phyloP scores from a whole-genome alignment of 2,113 vertebrate genomes.

The Machaerirhynchus nigripectus region DNA sequence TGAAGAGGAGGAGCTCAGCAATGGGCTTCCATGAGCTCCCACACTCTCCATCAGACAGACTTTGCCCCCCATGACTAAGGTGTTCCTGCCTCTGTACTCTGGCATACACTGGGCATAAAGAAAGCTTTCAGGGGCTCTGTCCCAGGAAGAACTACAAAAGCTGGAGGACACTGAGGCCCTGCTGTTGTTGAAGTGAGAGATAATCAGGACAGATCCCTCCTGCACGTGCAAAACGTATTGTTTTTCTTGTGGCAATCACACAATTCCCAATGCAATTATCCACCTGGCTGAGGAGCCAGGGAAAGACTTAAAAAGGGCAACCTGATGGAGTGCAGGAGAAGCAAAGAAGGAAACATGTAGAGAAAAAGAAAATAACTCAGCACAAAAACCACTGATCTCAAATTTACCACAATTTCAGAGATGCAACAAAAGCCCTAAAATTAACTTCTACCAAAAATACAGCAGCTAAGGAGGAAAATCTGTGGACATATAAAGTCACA shows the following conservation, averaged over 20 bases:
- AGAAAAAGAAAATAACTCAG: not conserved
- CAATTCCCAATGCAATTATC: not conserved
- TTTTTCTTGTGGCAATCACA: not conserved
- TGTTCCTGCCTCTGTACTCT: not conserved
- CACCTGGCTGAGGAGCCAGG: not conserved
- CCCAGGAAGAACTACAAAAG: not conserved
- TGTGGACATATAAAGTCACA: not conserved
- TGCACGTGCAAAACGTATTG: not conserved
- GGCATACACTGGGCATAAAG: not conserved
- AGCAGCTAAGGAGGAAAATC: not conserved
- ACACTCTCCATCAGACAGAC: not conserved
- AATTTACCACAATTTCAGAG: not conserved
- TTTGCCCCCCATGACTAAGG: not conserved
- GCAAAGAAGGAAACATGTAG: not conserved
- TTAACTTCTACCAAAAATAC: not conserved
- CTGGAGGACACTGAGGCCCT: not conserved
- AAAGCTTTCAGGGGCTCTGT: not conserved
- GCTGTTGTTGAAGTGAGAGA: not conserved
- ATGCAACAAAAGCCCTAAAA: not conserved
- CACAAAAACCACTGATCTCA: not conserved
- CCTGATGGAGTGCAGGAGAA: not conserved
- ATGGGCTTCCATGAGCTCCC: not conserved
- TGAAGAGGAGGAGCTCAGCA: not conserved
- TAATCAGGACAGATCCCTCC: not conserved
- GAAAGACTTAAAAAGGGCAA: not conserved